Percentiles rank a stretch among this genome's conserved stretches.
These are phyloP conservation scores for Geococcyx californianus DNA, from an alignment of 2,113 vertebrate species.

Conservation along the genomic window DNA sequence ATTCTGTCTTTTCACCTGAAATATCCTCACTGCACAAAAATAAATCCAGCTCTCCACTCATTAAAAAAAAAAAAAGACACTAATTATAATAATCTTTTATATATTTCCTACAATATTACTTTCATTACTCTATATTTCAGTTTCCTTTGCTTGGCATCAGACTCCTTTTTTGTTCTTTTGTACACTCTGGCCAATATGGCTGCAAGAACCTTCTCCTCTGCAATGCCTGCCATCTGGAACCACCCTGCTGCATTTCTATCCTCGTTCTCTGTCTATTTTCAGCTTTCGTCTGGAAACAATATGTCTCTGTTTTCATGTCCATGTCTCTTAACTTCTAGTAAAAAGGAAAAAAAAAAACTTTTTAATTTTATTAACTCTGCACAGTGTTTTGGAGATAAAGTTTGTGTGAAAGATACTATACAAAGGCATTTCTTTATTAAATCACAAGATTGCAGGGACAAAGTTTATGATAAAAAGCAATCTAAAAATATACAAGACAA, in stretches of 20 bases:
- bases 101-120: not conserved
- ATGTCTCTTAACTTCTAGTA: conserved; percentile 58
- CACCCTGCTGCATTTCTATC: conserved; percentile 40
- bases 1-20: not conserved
- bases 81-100: not conserved
- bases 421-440: conserved; percentile 47
- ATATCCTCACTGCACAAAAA: not conserved
- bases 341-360: conserved; percentile 32
- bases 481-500: not conserved
- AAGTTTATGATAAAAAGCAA: not conserved
- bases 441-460: not conserved
- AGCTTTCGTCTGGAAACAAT: conserved; percentile 67
- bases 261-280: conserved; percentile 56
- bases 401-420: conserved; percentile 41
- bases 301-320: conserved; percentile 44
- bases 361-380: conserved; percentile 52
- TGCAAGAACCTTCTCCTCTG: conserved; percentile 40
- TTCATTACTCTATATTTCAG: not conserved
- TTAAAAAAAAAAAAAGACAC: not conserved
- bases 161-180: not conserved
- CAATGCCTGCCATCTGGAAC: conserved; percentile 61
- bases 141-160: not conserved
- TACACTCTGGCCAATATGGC: conserved; percentile 26
- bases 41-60: not conserved
- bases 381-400: conserved; percentile 35